A percentile compares a stretch with the other conserved stretches of the same genome.
Evolutionary conservation across 2,797 vertebrate species (phyloP).

Genomic region (Ispidina lecontei): DNA sequence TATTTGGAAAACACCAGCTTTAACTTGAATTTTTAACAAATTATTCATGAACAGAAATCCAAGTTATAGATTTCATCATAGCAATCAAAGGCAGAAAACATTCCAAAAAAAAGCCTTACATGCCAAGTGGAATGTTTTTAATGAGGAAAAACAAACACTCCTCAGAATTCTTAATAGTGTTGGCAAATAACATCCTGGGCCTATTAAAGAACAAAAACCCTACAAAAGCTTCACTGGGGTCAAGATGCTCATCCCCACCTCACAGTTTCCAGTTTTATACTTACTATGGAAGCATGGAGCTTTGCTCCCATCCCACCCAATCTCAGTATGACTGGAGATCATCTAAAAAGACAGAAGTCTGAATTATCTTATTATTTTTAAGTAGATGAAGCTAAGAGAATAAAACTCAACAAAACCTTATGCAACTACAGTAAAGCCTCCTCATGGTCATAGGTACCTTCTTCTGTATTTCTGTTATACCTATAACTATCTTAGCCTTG

Average conservation of each 20-base stretch:
- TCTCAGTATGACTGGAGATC: background rate
- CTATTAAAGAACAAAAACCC: background rate
- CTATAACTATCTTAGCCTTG: background rate
- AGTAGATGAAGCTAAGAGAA: background rate
- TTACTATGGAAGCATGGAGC: background rate
- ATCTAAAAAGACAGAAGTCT: background rate
- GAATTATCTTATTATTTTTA: background rate
- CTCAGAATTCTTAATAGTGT: background rate
- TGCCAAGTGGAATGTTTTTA: background rate
- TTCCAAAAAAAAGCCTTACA: background rate
- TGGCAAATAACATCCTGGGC: background rate
- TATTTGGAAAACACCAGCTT: background rate
- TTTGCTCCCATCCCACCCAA: background rate
- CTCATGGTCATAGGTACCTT: background rate
- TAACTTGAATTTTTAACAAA: background rate
- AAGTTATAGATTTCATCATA: background rate
- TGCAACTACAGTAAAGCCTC: background rate
- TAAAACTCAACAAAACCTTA: background rate
- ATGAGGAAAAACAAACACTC: background rate
- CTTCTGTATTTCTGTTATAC: background rate
- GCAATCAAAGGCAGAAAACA: background rate
- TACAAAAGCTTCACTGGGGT: background rate
- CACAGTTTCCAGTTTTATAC: background rate
- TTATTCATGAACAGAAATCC: background rate
- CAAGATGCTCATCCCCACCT: background rate